phyloP scores from a whole-genome alignment of 1,140 invertebrate species.

The Philopotamus ludificatus region DNA sequence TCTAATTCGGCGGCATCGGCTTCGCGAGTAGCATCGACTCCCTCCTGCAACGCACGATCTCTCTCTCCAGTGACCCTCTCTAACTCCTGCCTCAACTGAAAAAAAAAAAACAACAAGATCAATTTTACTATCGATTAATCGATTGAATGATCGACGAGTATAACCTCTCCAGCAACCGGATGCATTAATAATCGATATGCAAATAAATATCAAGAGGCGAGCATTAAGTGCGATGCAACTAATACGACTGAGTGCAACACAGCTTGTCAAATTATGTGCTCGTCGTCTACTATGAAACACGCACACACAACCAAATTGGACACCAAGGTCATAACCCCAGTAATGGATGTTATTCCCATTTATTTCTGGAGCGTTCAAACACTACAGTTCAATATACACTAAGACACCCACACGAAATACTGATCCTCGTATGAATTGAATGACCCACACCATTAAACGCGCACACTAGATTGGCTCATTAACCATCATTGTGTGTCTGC shows the following conservation, averaged over 20 bases:
- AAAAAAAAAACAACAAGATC: not conserved
- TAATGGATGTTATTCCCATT: conserved; percentile 17
- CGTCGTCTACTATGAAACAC: conserved; percentile 21
- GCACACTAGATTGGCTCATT: too few relatives aligned
- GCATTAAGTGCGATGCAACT: too few relatives aligned
- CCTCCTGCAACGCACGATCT: conserved; percentile 72
- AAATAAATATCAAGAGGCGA: too few relatives aligned
- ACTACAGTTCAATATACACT: not conserved
- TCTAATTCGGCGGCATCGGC: conserved; percentile 80
- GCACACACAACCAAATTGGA: conserved; percentile 27
- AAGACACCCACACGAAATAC: not conserved
- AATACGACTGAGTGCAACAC: not conserved
- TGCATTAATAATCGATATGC: too few relatives aligned
- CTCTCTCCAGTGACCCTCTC: conserved; percentile 75
- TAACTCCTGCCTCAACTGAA: conserved; percentile 70
- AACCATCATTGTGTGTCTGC: too few relatives aligned
- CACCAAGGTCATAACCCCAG: conserved; percentile 18
- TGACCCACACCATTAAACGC: too few relatives aligned
- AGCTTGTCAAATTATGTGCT: conserved; percentile 7
- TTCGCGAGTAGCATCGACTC: conserved; percentile 79
- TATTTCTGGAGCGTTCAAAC: conserved; percentile 21
- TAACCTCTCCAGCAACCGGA: not conserved
- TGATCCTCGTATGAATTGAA: not conserved
- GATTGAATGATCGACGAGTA: too few relatives aligned
- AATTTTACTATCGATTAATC: too few relatives aligned